These are phyloP conservation scores for Takifugu ocellatus DNA, from an alignment of 2,797 vertebrate genomes.

Conservation along the genomic window DNA sequence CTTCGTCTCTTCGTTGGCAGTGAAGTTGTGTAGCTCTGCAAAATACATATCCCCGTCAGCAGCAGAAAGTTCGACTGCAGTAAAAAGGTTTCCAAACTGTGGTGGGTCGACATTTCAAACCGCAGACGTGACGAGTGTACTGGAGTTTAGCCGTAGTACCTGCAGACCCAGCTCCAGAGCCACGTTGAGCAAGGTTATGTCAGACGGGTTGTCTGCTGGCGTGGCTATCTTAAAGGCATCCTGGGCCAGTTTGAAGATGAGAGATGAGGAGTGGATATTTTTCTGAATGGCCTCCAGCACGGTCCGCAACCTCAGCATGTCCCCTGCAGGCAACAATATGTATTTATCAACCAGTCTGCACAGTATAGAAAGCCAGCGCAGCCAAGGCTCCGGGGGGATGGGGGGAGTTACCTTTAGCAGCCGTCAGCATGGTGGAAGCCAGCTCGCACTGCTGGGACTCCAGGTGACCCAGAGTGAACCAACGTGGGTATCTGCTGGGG, in stretches of 20 bases:
- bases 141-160: slow-evolving; percentile 64
- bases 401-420: slow-evolving; percentile 73
- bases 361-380: neutral
- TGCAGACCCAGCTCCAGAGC: slow-evolving; percentile 93
- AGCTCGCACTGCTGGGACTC: slow-evolving; percentile 98
- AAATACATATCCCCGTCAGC: neutral
- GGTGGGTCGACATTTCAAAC: too few species aligned
- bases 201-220: slow-evolving; percentile 88
- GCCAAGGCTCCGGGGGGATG: neutral
- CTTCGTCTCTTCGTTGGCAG: slow-evolving; percentile 56
- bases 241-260: slow-evolving; percentile 98
- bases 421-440: slow-evolving; percentile 97
- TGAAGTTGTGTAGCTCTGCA: neutral
- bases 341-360: neutral
- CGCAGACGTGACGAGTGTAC: too few species aligned
- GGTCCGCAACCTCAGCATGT: slow-evolving; percentile 91
- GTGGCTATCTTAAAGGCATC: slow-evolving; percentile 98
- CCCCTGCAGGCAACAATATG: slow-evolving; percentile 69
- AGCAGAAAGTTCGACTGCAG: neutral
- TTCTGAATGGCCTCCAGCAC: slow-evolving; percentile 97
- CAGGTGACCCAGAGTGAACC: slow-evolving; percentile 97
- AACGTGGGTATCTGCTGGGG: slow-evolving; percentile 92
- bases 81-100: too few species aligned
- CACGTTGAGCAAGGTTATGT: slow-evolving; percentile 94
- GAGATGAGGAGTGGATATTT: slow-evolving; percentile 96